Percentiles rank a stretch among this genome's conserved stretches.
Conservation (phyloP, 2,888 invertebrate species). For the Slavum lentiscoides region DNA sequence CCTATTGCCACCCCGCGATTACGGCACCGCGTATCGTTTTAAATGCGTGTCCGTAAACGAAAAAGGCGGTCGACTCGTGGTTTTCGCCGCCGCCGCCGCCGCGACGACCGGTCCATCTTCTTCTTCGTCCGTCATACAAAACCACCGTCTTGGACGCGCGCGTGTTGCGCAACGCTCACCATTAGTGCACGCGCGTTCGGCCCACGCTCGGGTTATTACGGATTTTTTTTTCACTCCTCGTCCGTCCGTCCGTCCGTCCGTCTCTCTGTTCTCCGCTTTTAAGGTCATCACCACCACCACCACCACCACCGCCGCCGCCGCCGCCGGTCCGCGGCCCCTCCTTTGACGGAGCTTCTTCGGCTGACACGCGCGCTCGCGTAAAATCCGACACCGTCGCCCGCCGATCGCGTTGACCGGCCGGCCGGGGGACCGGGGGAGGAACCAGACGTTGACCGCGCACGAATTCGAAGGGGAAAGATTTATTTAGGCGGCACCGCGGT, state of each 20-base stretch:
- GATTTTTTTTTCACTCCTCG: constrained; percentile 12
- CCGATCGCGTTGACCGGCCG: not conserved
- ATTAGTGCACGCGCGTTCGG: not conserved
- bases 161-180: constrained; percentile 9
- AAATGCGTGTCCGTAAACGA: no score
- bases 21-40: no score
- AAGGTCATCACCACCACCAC: constrained; percentile 16
- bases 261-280: constrained; percentile 3
- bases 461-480: constrained; percentile 38
- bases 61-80: no score
- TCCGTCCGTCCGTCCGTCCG: not conserved
- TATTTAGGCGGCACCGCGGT: not conserved
- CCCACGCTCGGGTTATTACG: constrained; percentile 44
- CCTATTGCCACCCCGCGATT: no score
- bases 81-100: no score
- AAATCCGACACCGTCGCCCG: constrained; percentile 39
- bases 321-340: not conserved
- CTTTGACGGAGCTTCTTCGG: constrained; percentile 3
- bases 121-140: constrained; percentile 44
- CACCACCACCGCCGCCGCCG: not conserved
- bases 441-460: not conserved
- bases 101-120: constrained; percentile 30
- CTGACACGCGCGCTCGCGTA: constrained; percentile 17
- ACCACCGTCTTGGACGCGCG: not conserved
- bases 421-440: not conserved